These are phyloP conservation scores for Sebastes elongatus DNA, from an alignment of 2,797 vertebrate genomes.

Conservation along the genomic window DNA sequence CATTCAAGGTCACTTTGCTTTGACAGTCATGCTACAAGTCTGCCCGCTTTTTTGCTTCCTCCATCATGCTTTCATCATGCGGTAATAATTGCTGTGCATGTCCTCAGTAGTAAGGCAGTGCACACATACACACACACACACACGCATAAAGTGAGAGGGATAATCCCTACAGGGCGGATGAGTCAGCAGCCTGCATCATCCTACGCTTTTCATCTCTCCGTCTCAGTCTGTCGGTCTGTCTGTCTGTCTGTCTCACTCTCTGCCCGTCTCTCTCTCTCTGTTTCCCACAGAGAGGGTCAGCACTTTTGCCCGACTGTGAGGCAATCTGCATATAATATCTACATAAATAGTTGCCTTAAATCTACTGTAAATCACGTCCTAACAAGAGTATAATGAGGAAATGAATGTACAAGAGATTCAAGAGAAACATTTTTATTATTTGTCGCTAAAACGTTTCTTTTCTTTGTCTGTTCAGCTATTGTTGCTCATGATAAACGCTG, in stretches of 20 bases:
- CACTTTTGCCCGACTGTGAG: not conserved
- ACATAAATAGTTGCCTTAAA: not conserved
- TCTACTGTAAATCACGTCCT: not conserved
- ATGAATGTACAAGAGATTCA: not conserved
- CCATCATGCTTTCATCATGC: slow-evolving; percentile 47
- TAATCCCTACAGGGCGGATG: slow-evolving; percentile 68
- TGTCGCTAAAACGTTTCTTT: not conserved
- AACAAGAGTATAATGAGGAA: not conserved
- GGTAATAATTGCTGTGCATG: slow-evolving; percentile 16
- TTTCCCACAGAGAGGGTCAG: slow-evolving; percentile 4
- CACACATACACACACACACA: not conserved
- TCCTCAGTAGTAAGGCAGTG: slow-evolving; percentile 35
- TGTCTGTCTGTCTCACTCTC: slow-evolving; percentile 9
- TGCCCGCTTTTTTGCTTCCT: slow-evolving; percentile 3
- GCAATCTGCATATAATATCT: not conserved
- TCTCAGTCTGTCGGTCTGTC: slow-evolving; percentile 16
- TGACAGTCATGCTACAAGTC: slow-evolving; percentile 13
- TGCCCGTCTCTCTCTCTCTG: slow-evolving; percentile 11
- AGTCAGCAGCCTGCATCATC: slow-evolving; percentile 72
- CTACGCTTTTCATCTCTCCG: slow-evolving; percentile 49
- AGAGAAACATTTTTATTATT: not conserved
- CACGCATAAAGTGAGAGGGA: slow-evolving; percentile 32
- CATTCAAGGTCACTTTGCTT: slow-evolving; percentile 44
- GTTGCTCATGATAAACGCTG: not conserved
- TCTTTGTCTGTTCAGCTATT: not conserved